A percentile compares a stretch with the other conserved stretches of the same genome.
Evolutionary conservation across 2,888 invertebrate genomes (phyloP).

Genomic region (Stratiomys singularior): DNA sequence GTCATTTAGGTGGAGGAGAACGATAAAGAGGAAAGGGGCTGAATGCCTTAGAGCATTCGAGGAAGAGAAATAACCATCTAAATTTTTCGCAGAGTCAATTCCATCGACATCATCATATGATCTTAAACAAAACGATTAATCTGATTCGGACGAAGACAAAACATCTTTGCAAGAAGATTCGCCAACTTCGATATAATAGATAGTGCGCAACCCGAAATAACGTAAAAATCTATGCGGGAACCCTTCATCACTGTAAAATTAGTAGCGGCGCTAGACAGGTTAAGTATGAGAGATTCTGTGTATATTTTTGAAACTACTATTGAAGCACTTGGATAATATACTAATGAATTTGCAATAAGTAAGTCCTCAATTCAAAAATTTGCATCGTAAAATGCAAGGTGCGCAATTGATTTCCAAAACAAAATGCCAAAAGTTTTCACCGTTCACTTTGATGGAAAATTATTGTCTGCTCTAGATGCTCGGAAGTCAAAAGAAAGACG

Average conservation of each 20-base stretch:
- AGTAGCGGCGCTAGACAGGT: conserved; percentile 51
- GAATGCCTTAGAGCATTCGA: background rate
- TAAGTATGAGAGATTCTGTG: conserved; percentile 54
- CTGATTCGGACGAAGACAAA: conserved; percentile 7
- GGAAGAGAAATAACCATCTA: background rate
- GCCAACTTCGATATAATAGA: background rate
- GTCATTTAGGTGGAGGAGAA: conserved; percentile 2
- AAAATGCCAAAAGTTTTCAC: conserved; percentile 57
- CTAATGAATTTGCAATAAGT: conserved; percentile 56
- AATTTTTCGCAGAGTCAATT: conserved; percentile 2
- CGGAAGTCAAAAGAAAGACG: conserved; percentile 56
- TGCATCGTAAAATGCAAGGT: conserved; percentile 56
- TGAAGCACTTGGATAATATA: conserved; percentile 54
- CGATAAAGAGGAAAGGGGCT: background rate
- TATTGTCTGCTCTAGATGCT: conserved; percentile 49
- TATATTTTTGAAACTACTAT: conserved; percentile 54
- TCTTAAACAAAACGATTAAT: background rate
- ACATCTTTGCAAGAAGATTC: conserved; percentile 14
- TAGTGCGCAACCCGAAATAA: conserved; percentile 4
- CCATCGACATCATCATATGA: background rate
- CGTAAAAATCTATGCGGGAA: conserved; percentile 10
- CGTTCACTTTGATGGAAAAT: conserved; percentile 59
- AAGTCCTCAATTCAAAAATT: conserved; percentile 46
- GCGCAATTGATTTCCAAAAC: conserved; percentile 56
- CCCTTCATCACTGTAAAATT: background rate